Base-by-base conservation (phyloP, 2,888 invertebrate genomes). In the Drosophila rellima region DNA sequence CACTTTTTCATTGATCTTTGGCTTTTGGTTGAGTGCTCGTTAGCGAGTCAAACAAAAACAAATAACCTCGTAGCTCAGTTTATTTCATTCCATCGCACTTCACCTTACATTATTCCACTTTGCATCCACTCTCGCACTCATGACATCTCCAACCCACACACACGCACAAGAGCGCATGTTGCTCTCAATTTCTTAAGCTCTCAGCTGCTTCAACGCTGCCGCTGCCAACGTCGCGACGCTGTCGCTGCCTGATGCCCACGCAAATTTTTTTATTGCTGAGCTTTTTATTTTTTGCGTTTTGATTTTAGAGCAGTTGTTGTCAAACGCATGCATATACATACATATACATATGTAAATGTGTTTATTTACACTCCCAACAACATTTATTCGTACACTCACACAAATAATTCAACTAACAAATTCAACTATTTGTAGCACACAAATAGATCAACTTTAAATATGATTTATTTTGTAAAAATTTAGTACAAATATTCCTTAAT, bases 251-350 rank as follows among this genome's bases (percentile, higher is more conserved):
- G 35, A 15, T 60, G 70, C 82, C 82, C 82, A 86, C 82, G 78
- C 82, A 80, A 78, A 84, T 65, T 70, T 62, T 81, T 81, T 75
- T 52, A 81, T 72, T 81, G 79, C 61, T 57, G 57, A 84, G 74
- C 26, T 63, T 62, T 75, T 69, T 61, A 13, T 44, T 40, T 63
- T 65, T 56, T 80, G 45, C 73, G 61, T 68, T 67, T 75, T 70
- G 65, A 66, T 82, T 85, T 73, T 63, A 40, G 54, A 60, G 70
- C 64, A 64, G 40, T 54, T 74, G 70, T 51, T 65, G 50, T 55
- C 31, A 44, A 50, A 51, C 37, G 42, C 33, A 20, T 35, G 17
- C 26, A 35, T 51, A 33, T n/a, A 35, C n/a, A n/a, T 23, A 23
- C 23, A 23, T n/a, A n/a, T n/a, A n/a, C n/a, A n/a, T n/a, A n/a